These are phyloP conservation scores for Melangyna quadrimaculata DNA, from an alignment of 2,888 invertebrate genomes.

Conservation along the genomic window DNA sequence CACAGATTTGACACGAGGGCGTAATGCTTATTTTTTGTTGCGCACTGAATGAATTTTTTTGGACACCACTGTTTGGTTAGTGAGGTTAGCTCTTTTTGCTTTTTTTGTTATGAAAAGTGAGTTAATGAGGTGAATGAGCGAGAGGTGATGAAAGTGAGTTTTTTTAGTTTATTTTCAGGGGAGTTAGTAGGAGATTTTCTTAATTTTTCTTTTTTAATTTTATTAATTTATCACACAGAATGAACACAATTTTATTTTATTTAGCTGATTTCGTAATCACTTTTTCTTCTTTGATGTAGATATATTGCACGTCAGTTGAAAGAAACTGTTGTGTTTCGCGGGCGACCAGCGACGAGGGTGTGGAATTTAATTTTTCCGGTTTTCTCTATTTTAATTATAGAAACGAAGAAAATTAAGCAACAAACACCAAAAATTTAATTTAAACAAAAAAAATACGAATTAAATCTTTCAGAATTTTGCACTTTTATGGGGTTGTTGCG, in stretches of 20 bases:
- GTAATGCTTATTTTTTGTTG: background rate
- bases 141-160: conserved; percentile 26
- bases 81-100: conserved; percentile 11
- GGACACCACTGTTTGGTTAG: conserved; percentile 47
- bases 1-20: background rate
- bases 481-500: conserved; percentile 60
- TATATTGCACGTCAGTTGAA: conserved; percentile 50
- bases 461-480: conserved; percentile 55
- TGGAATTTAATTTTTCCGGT: conserved; percentile 3
- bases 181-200: conserved; percentile 43
- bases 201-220: conserved; percentile 33
- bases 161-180: conserved; percentile 32
- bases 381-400: conserved; percentile 1
- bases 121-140: conserved; percentile 54
- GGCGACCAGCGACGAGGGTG: background rate
- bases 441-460: conserved; percentile 3
- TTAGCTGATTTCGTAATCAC: conserved; percentile 60
- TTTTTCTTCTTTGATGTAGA: conserved; percentile 19
- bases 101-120: conserved; percentile 39
- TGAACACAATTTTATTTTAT: conserved; percentile 65
- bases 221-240: conserved; percentile 64
- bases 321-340: conserved; percentile 51
- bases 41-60: conserved; percentile 12
- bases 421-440: background rate
- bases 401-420: conserved; percentile 19